phyloP scores from a whole-genome alignment of 2,797 vertebrate genomes.

The Lacerta viridis region DNA sequence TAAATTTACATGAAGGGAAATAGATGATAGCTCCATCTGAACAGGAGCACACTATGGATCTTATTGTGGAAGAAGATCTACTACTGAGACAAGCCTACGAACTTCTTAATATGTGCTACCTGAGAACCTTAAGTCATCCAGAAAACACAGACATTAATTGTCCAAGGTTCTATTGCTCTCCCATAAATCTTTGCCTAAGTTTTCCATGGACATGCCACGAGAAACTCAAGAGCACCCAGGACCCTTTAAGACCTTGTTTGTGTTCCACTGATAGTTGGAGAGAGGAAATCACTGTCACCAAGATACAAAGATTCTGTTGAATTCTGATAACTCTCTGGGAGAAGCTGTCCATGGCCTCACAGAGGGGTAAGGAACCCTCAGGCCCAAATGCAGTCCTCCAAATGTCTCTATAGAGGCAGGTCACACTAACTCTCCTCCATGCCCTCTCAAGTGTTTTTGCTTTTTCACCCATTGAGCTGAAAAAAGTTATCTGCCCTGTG shows the following conservation, averaged over 20 bases:
- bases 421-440: no score
- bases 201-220: background rate
- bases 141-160: background rate
- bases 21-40: background rate
- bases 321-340: background rate
- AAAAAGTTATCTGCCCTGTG: no score
- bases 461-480: no score
- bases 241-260: background rate
- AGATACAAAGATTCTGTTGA: background rate
- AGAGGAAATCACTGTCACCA: background rate
- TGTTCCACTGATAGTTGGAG: background rate
- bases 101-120: background rate
- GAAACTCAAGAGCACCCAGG: background rate
- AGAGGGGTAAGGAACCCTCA: background rate
- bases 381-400: no score
- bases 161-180: background rate
- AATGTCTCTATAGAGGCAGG: no score
- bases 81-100: background rate
- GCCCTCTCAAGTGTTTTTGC: no score
- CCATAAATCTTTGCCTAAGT: background rate
- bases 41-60: background rate
- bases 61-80: background rate
- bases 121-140: background rate
- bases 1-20: background rate
- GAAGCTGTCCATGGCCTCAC: slow-evolving; percentile 4